These are phyloP conservation scores for Phrynocephalus forsythii DNA, from an alignment of 2,797 vertebrate genomes.

Conservation along the genomic window DNA sequence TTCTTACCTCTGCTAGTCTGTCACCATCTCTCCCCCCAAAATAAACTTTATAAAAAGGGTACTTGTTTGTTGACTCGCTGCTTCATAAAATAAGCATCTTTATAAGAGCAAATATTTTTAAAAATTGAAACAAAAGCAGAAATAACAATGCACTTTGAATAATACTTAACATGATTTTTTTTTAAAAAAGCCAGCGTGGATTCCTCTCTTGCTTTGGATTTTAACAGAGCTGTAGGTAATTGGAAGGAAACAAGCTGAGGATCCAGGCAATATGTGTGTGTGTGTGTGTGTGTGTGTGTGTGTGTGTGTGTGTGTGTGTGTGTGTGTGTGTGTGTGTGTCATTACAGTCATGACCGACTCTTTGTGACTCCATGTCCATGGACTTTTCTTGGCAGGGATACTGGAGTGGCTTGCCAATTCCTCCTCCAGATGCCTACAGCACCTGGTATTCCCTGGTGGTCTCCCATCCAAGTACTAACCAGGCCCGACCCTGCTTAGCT, in stretches of 20 bases:
- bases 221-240: constrained; percentile 34
- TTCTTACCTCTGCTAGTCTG: constrained; percentile 24
- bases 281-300: too few relatives aligned
- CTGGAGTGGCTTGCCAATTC: too few relatives aligned
- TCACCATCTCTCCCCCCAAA: constrained; percentile 24
- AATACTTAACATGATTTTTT: background rate
- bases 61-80: background rate
- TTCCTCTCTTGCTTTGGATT: constrained; percentile 51
- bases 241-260: background rate
- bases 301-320: too few relatives aligned
- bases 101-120: background rate
- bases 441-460: too few relatives aligned
- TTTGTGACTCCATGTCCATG: too few relatives aligned
- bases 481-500: too few relatives aligned
- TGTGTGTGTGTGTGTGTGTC: background rate
- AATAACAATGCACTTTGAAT: background rate
- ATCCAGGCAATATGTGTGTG: background rate
- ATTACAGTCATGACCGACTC: too few relatives aligned
- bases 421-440: too few relatives aligned
- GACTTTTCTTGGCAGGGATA: too few relatives aligned
- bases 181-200: background rate
- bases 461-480: too few relatives aligned
- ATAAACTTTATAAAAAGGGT: constrained; percentile 38
- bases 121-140: background rate
- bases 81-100: background rate